Conservation (phyloP, 2,797 vertebrate species). For the Sebastes vulpes region DNA sequence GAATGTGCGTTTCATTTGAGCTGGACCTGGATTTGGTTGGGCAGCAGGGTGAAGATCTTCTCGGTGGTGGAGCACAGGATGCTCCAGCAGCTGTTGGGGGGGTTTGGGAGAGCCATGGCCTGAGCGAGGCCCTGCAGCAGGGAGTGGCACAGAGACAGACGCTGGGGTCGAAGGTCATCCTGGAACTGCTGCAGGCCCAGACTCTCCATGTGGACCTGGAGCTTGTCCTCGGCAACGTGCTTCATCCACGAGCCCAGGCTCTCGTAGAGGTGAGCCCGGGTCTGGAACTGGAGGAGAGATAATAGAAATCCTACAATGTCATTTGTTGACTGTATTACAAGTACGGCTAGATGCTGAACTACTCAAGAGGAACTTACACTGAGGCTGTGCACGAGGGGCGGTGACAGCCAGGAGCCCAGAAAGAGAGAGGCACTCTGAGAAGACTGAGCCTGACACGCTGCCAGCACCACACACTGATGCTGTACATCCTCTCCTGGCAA, state of each 20-base stretch:
- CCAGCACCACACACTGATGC: conserved; percentile 89
- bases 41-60: conserved; percentile 91
- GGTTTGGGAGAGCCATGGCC: conserved; percentile 92
- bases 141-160: conserved; percentile 75
- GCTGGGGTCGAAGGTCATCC: conserved; percentile 51
- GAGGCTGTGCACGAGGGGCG: conserved; percentile 91
- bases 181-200: conserved; percentile 89
- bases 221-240: conserved; percentile 92
- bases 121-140: conserved; percentile 88
- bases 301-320: background rate
- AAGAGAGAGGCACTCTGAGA: conserved; percentile 93
- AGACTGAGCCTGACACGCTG: conserved; percentile 90
- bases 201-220: conserved; percentile 88
- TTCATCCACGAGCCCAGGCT: conserved; percentile 92
- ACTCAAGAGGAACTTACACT: conserved; percentile 84
- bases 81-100: conserved; percentile 90
- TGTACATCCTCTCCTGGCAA: conserved; percentile 91
- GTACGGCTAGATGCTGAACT: background rate
- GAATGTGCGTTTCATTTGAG: background rate
- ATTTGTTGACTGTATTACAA: background rate
- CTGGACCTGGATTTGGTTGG: conserved; percentile 89
- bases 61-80: conserved; percentile 87
- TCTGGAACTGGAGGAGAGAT: conserved; percentile 78
- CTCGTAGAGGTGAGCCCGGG: conserved; percentile 86
- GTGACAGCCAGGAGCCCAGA: conserved; percentile 91